These are phyloP conservation scores for Dinocampus coccinellae DNA, from an alignment of 2,888 invertebrate genomes.

Conservation along the genomic window DNA sequence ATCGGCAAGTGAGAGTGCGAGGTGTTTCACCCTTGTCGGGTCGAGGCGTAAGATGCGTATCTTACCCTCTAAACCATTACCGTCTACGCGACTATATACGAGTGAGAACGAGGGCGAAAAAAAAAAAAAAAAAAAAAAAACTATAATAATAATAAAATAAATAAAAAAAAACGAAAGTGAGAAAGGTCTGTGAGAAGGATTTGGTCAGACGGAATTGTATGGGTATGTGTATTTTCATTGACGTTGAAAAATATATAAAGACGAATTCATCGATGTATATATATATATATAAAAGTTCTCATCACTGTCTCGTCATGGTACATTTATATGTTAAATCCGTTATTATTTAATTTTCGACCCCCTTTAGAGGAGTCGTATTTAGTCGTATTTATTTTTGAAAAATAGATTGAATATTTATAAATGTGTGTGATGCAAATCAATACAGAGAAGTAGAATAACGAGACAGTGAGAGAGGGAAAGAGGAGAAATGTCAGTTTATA, in stretches of 20 bases:
- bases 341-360: background rate
- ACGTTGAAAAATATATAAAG: background rate
- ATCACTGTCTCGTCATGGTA: background rate
- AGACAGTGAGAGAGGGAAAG: background rate
- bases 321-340: background rate
- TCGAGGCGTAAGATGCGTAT: constrained; percentile 2
- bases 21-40: background rate
- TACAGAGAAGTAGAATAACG: background rate
- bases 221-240: background rate
- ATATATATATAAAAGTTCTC: background rate
- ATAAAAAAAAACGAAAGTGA: background rate
- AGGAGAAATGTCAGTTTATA: background rate
- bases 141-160: background rate
- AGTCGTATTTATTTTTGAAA: background rate
- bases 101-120: background rate
- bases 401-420: background rate
- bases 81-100: background rate
- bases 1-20: background rate
- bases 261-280: background rate
- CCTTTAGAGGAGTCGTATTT: background rate
- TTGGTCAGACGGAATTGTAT: background rate
- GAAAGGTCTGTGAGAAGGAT: constrained; percentile 4
- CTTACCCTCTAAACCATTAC: constrained; percentile 5
- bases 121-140: background rate
- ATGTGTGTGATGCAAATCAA: background rate